A percentile compares a stretch with the other conserved stretches of the same genome.
Conservation (phyloP, 1,140 invertebrate species). For the Drosophila micromelanica region DNA sequence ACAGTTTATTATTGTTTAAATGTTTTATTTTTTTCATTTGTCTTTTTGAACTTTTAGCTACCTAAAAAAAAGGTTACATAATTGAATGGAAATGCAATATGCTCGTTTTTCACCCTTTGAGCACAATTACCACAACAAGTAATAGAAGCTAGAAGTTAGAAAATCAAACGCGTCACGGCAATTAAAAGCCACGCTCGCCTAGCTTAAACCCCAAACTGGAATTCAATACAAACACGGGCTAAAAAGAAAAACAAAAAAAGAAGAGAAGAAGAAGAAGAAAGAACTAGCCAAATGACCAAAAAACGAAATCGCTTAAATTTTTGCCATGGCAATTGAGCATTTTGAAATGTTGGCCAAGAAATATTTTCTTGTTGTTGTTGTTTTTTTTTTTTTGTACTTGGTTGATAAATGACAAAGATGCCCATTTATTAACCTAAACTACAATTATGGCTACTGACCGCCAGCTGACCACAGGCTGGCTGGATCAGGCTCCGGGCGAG, state of each 20-base stretch:
- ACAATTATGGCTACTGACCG: constrained; percentile 47
- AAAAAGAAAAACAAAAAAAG: constrained; percentile 38
- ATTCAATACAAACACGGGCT: background rate
- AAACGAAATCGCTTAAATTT: constrained; percentile 21
- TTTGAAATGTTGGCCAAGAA: constrained; percentile 32
- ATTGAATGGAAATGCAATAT: background rate
- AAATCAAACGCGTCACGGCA: constrained; percentile 77
- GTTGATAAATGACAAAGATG: constrained; percentile 47
- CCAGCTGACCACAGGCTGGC: constrained; percentile 20
- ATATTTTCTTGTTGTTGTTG: constrained; percentile 1
- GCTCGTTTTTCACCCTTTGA: constrained; percentile 4
- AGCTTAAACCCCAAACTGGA: constrained; percentile 3
- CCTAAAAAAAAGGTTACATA: background rate
- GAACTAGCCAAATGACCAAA: constrained; percentile 37
- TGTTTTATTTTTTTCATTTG: too few relatives aligned
- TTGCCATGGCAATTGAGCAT: constrained; percentile 54
- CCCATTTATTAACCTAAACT: constrained; percentile 50
- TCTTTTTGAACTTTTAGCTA: too few relatives aligned
- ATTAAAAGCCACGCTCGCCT: constrained; percentile 61
- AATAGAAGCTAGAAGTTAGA: constrained; percentile 25
- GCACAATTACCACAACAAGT: background rate
- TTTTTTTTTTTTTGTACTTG: constrained; percentile 16
- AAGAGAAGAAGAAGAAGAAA: constrained; percentile 19
- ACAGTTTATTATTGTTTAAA: too few relatives aligned
- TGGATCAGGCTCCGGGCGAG: background rate